Base-by-base conservation (phyloP, 2,888 invertebrate species). In the Spodoptera picta region DNA sequence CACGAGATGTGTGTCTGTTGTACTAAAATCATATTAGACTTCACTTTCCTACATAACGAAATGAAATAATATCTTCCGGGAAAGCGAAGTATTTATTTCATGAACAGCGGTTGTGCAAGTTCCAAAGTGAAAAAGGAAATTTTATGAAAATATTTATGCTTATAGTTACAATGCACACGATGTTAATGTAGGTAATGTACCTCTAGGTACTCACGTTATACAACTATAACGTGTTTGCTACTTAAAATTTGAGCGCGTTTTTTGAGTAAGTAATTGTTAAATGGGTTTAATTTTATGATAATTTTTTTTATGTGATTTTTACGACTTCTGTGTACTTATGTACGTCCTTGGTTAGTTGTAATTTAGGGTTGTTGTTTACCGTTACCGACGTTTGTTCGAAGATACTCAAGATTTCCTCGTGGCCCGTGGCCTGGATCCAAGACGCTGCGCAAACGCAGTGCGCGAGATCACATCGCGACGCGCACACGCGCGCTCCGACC, bases 321-420 rank as follows among this genome's bases (percentile, higher is more conserved):
- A 59, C 47, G 56, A 55, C 19, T 41, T 23, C 10, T n/a, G 14
- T 27, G 12, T 23, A 36, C 6, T 36, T 36, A 2, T 54, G 42
- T 10, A 31, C 54, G 77, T 83, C 80, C 74, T 76, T 77, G 27
- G 52, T 65, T 43, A 41, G 57, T 65, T 61, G 72, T 69, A 69
- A 79, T 82, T 77, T 65, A 72, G 84, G 82, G 81, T 77, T 71
- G 66, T 49, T 65, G 66, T 68, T 58, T 82, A 85, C 86, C 78
- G 78, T 79, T 80, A 80, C 79, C 71, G 62, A 76, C 60, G 68
- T 65, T 77, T 54, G 36, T 9, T 9, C 36, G 62, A 64, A 78
- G 79, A 27, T 27, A 27, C 5, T 27, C 27, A 27, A 27, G 27
- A 80, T 74, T 80, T 76, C 75, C 69, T 67, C 73, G 75, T 77